These are phyloP conservation scores for Muricea muricata DNA, from an alignment of 92 coral and sea anemone species.

Conservation along the genomic window DNA sequence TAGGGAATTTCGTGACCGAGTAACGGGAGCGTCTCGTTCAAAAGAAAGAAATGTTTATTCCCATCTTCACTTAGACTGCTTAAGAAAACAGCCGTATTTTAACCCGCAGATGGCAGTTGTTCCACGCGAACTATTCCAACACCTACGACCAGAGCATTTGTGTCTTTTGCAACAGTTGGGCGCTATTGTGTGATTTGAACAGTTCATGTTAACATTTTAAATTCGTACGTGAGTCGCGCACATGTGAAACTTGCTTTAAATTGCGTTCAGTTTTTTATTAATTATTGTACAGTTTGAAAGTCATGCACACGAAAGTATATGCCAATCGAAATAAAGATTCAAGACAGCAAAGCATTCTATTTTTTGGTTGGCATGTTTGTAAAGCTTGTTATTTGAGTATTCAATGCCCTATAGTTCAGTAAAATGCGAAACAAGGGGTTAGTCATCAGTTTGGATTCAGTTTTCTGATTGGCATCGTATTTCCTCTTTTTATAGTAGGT, in stretches of 20 bases:
- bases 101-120: background rate
- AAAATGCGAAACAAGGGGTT: no score
- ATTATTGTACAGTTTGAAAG: background rate
- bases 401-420: no score
- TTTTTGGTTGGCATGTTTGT: background rate
- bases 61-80: background rate
- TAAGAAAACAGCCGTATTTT: background rate
- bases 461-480: no score
- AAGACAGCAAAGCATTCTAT: no score
- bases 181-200: background rate
- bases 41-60: background rate
- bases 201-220: background rate
- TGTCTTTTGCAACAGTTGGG: background rate
- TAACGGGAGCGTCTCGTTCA: background rate
- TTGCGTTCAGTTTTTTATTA: no score
- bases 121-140: background rate
- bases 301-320: background rate
- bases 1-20: background rate
- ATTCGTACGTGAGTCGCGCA: background rate
- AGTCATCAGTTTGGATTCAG: no score
- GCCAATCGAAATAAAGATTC: background rate
- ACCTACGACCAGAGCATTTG: background rate
- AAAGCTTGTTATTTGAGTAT: background rate
- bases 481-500: no score
- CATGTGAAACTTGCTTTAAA: background rate